Percentiles rank a stretch among this genome's conserved stretches.
phyloP scores from a whole-genome alignment of 2,888 invertebrate genomes.

The Eupithecia centaureata region DNA sequence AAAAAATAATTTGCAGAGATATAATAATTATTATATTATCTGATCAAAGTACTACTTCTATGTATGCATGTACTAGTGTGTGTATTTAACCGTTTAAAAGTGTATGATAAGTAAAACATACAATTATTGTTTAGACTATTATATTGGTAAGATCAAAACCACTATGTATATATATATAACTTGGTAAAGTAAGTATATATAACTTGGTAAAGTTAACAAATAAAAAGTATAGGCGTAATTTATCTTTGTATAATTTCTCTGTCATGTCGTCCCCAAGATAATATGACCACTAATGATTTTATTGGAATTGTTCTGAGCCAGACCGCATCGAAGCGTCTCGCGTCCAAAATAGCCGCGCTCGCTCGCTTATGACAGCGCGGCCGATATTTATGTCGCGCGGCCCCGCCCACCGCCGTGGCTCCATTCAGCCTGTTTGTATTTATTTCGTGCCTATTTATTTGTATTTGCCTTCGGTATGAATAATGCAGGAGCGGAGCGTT shows the following conservation, averaged over 20 bases:
- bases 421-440: slow-evolving; percentile 84
- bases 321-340: slow-evolving; percentile 50
- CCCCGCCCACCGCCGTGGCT: slow-evolving; percentile 80
- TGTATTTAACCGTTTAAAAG: too few relatives aligned
- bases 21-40: too few relatives aligned
- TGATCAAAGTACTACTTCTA: too few relatives aligned
- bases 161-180: neutral
- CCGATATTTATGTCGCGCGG: slow-evolving; percentile 82
- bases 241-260: neutral
- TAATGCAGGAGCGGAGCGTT: slow-evolving; percentile 82
- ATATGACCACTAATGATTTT: slow-evolving; percentile 39
- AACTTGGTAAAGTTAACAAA: too few relatives aligned
- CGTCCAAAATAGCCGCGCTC: slow-evolving; percentile 76
- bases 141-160: neutral
- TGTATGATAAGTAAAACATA: too few relatives aligned
- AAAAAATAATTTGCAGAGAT: too few relatives aligned
- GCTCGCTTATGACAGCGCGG: slow-evolving; percentile 76
- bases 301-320: slow-evolving; percentile 45
- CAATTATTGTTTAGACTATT: neutral
- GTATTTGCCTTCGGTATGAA: slow-evolving; percentile 82
- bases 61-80: too few relatives aligned
- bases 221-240: neutral
- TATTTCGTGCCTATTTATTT: slow-evolving; percentile 84
- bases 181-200: too few relatives aligned
- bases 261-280: slow-evolving; percentile 14